Evolutionary conservation across 1,140 invertebrate species (phyloP).

Genomic region (Diprion similis): DNA sequence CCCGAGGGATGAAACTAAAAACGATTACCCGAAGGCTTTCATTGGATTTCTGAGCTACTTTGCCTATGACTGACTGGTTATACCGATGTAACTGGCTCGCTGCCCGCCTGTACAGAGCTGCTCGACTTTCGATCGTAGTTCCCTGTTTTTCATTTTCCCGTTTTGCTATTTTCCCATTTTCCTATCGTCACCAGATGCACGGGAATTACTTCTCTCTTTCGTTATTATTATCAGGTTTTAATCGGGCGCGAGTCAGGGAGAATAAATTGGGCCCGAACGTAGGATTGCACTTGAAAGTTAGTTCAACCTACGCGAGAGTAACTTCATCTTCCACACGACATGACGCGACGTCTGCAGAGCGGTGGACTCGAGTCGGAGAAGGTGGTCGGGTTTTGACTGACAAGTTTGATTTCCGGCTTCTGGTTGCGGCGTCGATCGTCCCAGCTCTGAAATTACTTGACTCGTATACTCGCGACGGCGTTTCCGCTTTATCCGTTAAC

Average conservation of each 20-base stretch:
- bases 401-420: conserved; percentile 37
- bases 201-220: no score
- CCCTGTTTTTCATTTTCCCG: not conserved
- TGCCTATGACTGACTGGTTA: no score
- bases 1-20: not conserved
- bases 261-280: no score
- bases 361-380: not conserved
- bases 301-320: not conserved
- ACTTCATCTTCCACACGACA: not conserved
- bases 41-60: not conserved
- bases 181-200: not conserved
- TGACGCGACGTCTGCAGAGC: not conserved
- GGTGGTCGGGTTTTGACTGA: conserved; percentile 26
- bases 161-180: not conserved
- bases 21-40: not conserved
- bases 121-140: not conserved
- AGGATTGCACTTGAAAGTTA: not conserved
- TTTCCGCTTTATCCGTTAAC: not conserved
- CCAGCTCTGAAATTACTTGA: conserved; percentile 11
- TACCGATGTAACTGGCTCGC: no score
- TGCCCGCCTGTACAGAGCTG: no score
- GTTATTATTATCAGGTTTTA: no score
- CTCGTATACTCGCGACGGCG: not conserved
- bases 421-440: conserved; percentile 19
- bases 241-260: no score